Evolutionary conservation across 2,113 vertebrate species (phyloP), one percentile per base, ranked within the genome.

Genomic region (Pipra filicauda): DNA sequence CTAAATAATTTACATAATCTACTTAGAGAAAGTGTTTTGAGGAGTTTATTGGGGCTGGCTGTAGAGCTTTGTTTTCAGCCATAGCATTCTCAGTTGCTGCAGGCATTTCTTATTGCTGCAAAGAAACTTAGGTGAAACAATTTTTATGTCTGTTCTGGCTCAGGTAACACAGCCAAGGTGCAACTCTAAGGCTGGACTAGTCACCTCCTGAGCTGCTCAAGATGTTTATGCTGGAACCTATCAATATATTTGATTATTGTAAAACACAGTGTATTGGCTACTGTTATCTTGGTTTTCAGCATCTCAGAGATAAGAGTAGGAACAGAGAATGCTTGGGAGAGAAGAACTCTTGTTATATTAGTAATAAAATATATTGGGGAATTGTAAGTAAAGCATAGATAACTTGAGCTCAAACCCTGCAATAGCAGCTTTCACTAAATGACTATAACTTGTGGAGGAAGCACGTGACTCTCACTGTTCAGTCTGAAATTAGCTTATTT

Each of bases 1-100:
- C 57, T 96, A 91, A 97, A 96, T 86, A 95, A 96, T 86, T 65
- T 51, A 81, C 0, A 5, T 80, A 79, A 95, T 84, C 73, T 89
- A 75, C 73, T 88, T 73, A 70, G 41, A 80, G 62, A 93, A 95
- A 61, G 15, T 27, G 18, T 57, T 93, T 76, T 77, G 81, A 85
- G 46, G 64, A 64, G 49, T 90, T 91, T 94, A 61, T 75, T 31
- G 31, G 48, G 22, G 59, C 57, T 91, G 71, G 62, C 21, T 43
- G 35, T 80, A 77, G n/a, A 51, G 61, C 39, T 89, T 88, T 73
- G 71, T 66, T 79, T 70, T 64, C 43, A 55, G 23, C 33, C 22
- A 17, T 35, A 72, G 80, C 44, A 16, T 79, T 61, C 46, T 59
- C 28, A 33, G 86, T 55, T 61, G 77, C 58, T 75, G 37, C 73